Evolutionary conservation across 2,797 vertebrate species (phyloP).

Genomic region (Intellagama lesueurii): DNA sequence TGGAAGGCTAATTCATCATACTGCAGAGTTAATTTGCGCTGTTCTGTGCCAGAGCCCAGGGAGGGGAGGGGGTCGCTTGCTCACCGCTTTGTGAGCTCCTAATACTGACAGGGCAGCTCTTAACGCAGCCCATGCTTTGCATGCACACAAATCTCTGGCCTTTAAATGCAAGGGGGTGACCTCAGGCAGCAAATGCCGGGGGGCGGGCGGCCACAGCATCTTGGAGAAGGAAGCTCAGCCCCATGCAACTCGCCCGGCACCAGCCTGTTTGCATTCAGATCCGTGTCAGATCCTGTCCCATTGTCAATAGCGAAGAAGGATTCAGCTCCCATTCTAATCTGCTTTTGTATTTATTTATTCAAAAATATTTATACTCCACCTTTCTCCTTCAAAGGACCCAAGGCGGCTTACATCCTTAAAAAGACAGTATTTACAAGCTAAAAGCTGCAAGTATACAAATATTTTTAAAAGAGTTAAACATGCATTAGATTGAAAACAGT

Average conservation of each 20-base stretch:
- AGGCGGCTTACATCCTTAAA: no score
- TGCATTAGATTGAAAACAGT: no score
- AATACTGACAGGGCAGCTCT: constrained; percentile 24
- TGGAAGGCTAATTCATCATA: constrained; percentile 11
- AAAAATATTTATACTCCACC: no score
- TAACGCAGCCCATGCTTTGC: neutral
- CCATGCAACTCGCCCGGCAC: neutral
- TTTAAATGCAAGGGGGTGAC: no score
- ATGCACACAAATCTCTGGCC: neutral
- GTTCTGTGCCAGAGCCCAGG: constrained; percentile 20
- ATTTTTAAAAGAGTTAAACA: no score
- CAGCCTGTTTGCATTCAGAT: neutral
- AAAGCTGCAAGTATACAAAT: no score
- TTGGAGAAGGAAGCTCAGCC: neutral
- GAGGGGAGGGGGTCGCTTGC: neutral
- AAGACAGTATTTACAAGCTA: no score
- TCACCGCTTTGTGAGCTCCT: constrained; percentile 15
- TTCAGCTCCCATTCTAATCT: neutral
- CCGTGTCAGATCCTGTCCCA: neutral
- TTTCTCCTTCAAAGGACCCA: no score
- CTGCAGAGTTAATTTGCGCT: neutral
- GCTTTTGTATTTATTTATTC: no score
- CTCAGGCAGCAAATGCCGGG: neutral
- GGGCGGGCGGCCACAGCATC: neutral
- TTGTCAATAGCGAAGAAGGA: neutral